Evolutionary conservation across 2,797 vertebrate genomes (phyloP), one percentile per base, ranked within the genome.

Genomic region (Poeciliopsis gracilis): DNA sequence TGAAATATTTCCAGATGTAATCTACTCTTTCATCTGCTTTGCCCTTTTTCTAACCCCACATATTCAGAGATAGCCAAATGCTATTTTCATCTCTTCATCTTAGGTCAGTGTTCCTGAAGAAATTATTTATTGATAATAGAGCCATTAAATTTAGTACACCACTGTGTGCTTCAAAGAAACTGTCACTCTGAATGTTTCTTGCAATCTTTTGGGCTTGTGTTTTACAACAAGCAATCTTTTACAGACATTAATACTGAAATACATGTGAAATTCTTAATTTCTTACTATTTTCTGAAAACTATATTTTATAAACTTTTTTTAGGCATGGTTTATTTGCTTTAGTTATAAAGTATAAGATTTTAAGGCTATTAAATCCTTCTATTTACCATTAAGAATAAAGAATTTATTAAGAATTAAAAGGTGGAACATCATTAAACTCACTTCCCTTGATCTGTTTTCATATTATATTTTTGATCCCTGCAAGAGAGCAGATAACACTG

Each of bases 51-150:
- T 83, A 63, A 83, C 84, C 79, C 55, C 76, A 79, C 77, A 73
- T 79, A 53, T 78, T 84, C 55, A 71, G 47, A 55, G 72, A 69
- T 73, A 49, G 47, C 74, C 16, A 11, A 23, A 30, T 67, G 49
- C 51, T 51, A 73, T 73, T 76, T 70, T 61, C 43, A 57, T 78
- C 45, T 53, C n/a, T 81, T 79, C 45, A 46, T 75, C 33, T 84
- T 51, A 59, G 79, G 57, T 74, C 77, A 83, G 15, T 82, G 72
- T 77, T 77, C 46, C 53, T 51, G 46, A 49, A 77, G 38, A 70
- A 81, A 82, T 49, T n/a, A 84, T 87, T 75, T 53, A 79, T 78
- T 71, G 51, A 43, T 83, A 75, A 85, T 75, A 59, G 11, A 77
- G 72, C 30, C 63, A 76, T 57, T 72, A 67, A 76, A 79, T 80